phyloP scores from a whole-genome alignment of 2,888 invertebrate genomes.

The Lasioglossum lativentre region DNA sequence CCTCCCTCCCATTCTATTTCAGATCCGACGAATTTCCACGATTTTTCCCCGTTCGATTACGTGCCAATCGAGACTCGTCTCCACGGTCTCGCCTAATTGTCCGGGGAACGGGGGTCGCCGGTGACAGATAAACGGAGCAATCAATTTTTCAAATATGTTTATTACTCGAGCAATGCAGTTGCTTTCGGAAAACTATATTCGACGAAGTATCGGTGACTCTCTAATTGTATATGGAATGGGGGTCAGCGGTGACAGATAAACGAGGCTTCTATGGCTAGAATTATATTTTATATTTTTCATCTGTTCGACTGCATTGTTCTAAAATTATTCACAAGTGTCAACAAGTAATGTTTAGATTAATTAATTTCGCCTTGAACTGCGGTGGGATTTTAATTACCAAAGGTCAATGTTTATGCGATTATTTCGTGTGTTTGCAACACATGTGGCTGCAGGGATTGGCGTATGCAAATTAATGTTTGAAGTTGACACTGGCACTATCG shows the following conservation, averaged over 20 bases:
- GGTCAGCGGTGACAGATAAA: too few species aligned
- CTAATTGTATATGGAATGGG: not conserved
- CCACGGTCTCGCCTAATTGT: not conserved
- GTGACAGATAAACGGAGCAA: not conserved
- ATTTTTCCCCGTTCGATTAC: not conserved
- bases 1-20: not conserved
- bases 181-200: not conserved
- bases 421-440: not conserved
- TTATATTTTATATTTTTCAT: not conserved
- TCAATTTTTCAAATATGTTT: not conserved
- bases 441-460: not conserved
- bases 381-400: not conserved
- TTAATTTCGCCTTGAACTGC: not conserved
- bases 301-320: too few species aligned
- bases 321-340: not conserved
- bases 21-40: not conserved
- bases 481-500: not conserved
- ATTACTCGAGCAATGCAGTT: not conserved
- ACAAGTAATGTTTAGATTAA: not conserved
- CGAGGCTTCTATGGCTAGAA: not conserved
- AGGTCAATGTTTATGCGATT: slow-evolving; percentile 4
- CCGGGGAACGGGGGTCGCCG: not conserved
- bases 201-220: not conserved
- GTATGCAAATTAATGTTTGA: not conserved
- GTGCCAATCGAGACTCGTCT: not conserved